Evolutionary conservation across 2,113 vertebrate species (phyloP), one percentile per base, ranked within the genome.

Genomic region (Brienomyrus brachyistius): DNA sequence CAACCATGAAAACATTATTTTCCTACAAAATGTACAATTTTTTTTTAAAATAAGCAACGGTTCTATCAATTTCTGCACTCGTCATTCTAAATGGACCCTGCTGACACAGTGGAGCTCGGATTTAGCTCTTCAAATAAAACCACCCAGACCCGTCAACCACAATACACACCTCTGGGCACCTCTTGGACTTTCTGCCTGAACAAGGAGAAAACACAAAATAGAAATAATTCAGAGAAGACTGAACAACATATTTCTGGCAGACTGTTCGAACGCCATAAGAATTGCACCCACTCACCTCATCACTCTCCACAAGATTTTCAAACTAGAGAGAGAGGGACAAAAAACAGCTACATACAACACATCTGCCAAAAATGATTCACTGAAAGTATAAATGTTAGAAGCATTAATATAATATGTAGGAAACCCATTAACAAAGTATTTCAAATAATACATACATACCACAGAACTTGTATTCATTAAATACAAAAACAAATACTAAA

Each of bases 261-360:
- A 70, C 40, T 80, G 15, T 23, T 56, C 13, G 2, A 52, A 7
- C 43, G 15, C 2, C 3, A 59, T 48, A 77, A 48, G 3, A 43
- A 88, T 6, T 62, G 43, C 48, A 62, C 31, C 90, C 40, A 90
- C 95, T 94, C 88, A 96, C 96, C 95, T 96, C 96, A 91, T 96
- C 96, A 1, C 95, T 96, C 90, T 96, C 96, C 4, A 96, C 96
- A 90, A 96, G 93, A 80, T 96, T 96, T 92, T 96, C 96, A 95
- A 96, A 96, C 96, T 96, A 94, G 27, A 95, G 89, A 91, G 23
- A 89, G 89, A 83, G 23, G n/a, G 5, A 84, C 23, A 84, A 47
- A 84, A 23, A n/a, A 43, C 8, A 84, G 17, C 40, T 84, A 23
- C 82, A 43, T 11, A 84, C 82, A 84, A 48, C 82, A 84, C 17